Base-by-base conservation (phyloP, 1,140 invertebrate species). In the Zophobas morio region DNA sequence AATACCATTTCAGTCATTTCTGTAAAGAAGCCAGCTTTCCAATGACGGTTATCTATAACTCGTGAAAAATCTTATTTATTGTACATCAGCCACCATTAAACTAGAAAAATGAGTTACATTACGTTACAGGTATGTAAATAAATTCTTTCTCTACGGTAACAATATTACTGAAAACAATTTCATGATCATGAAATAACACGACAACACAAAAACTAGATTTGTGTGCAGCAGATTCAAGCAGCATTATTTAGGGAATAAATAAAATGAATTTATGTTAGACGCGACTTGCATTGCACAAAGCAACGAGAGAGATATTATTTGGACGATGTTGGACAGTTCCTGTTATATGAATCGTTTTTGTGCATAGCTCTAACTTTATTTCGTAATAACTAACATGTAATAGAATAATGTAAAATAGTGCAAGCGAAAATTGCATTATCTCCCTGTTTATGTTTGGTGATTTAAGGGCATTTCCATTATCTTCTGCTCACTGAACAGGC, bases 361-460 rank as follows among this genome's bases (percentile, higher is more conserved):
- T 66, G 60, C 60, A 66, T 66, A 66, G 60, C 60, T 66, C 60
- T 66, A 66, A 66, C 60, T 66, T 66, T 66, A 66, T 66, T 66
- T 66, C 60, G 35, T 42, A 66, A 66, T 66, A 66, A 66, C 60
- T 66, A 66, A 66, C 60, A 66, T 66, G 60, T 66, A 66, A 66
- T 66, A 66, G 60, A 66, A 39, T 42, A 66, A 66, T 66, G 33
- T 66, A 66, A 66, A 66, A 66, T 66, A 66, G 40, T 40, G 60
- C 60, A 46, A 47, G 37, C 20, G 37, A 40, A 66, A 66, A 66
- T 66, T 66, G 60, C 39, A 66, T 66, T 66, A 66, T 40, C 60
- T 66, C 42, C 37, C 42, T 66, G 60, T 42, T 66, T 40, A 39
- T 66, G 60, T 33, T 66, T 40, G 20, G 33, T 42, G 60, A 66